A percentile compares a stretch with the other conserved stretches of the same genome.
These are phyloP conservation scores for Aphelocoma coerulescens DNA, from an alignment of 2,113 vertebrate species.

Conservation along the genomic window DNA sequence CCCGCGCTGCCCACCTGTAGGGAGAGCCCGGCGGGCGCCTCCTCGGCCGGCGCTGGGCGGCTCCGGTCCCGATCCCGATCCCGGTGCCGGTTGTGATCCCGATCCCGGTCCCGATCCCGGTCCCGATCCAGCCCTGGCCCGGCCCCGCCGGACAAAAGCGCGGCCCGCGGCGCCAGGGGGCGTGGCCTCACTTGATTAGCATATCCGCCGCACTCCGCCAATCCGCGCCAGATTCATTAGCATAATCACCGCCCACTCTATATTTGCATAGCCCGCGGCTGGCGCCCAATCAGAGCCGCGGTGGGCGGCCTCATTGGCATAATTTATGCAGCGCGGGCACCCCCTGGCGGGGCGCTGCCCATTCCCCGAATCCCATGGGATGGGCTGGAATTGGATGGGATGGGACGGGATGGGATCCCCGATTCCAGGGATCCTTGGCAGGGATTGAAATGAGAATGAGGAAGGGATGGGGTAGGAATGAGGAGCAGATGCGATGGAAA, in stretches of 20 bases:
- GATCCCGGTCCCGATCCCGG: accelerated
- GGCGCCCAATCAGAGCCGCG: not conserved
- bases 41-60: not conserved
- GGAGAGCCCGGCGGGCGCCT: not conserved
- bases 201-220: not conserved
- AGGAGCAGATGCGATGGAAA: accelerated
- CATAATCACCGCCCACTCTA: accelerated
- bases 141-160: constrained; percentile 53
- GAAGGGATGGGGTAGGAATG: not conserved
- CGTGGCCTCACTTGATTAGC: not conserved
- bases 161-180: constrained; percentile 9
- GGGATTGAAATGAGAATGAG: not conserved
- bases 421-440: not conserved
- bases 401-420: not conserved
- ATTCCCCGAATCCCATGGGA: not conserved
- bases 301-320: accelerated
- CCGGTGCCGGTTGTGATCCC: not conserved
- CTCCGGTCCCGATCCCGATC: not conserved
- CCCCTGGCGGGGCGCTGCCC: not conserved
- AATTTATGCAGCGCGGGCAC: not conserved
- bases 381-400: not conserved
- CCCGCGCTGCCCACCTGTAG: constrained; percentile 1
- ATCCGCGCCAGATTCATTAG: not conserved
- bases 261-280: accelerated
- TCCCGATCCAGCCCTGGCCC: not conserved